Percentiles rank a stretch among this genome's conserved stretches.
Conservation (phyloP, 2,797 vertebrate species). For the Artibeus jamaicensis region DNA sequence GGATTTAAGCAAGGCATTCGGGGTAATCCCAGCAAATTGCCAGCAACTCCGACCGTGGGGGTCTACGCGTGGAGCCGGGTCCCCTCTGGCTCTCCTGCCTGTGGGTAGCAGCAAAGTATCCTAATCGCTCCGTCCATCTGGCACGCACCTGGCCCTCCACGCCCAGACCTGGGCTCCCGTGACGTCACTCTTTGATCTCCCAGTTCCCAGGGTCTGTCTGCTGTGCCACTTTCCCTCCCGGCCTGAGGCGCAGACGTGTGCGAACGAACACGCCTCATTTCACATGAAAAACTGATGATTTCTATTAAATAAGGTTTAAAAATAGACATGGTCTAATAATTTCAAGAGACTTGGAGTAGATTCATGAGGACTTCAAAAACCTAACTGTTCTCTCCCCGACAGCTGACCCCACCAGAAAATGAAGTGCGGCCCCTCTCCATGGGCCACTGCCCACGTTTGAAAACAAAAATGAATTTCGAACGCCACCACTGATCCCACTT, state of each 20-base stretch:
- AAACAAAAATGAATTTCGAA: slow-evolving; percentile 35
- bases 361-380: slow-evolving; percentile 14
- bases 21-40: slow-evolving; percentile 19
- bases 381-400: neutral
- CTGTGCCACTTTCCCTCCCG: neutral
- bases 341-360: slow-evolving; percentile 9
- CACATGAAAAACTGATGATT: slow-evolving; percentile 22
- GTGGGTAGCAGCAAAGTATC: slow-evolving; percentile 2
- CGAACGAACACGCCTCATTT: neutral
- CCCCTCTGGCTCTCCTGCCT: slow-evolving; percentile 19
- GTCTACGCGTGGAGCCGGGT: neutral
- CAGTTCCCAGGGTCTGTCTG: slow-evolving; percentile 34
- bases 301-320: slow-evolving; percentile 38
- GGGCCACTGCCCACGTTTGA: neutral
- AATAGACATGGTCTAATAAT: neutral
- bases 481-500: neutral
- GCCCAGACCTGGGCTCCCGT: neutral
- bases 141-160: slow-evolving; percentile 44
- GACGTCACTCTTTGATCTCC: slow-evolving; percentile 64
- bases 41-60: slow-evolving; percentile 33
- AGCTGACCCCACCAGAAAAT: neutral
- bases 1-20: slow-evolving; percentile 18
- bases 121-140: slow-evolving; percentile 41
- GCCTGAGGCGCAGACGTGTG: neutral
- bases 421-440: neutral